phyloP scores from a whole-genome alignment of 2,797 vertebrate species.

The Gephyroberyx darwinii region DNA sequence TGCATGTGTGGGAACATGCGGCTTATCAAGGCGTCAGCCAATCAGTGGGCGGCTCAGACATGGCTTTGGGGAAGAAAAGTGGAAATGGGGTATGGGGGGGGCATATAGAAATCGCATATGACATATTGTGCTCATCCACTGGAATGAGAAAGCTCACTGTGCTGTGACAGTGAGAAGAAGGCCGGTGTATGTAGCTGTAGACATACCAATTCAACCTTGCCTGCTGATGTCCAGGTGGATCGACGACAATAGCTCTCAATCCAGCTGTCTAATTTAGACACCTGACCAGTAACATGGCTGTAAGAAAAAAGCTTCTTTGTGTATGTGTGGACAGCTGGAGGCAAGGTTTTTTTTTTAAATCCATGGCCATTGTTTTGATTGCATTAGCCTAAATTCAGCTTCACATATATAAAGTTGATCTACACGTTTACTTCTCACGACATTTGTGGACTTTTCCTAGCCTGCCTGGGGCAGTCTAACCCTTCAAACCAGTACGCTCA shows the following conservation, averaged over 20 bases:
- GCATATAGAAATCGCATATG: background rate
- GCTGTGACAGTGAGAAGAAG: background rate
- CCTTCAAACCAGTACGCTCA: constrained; percentile 46
- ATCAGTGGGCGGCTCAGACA: background rate
- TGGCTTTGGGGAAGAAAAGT: background rate
- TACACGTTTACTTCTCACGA: constrained; percentile 1
- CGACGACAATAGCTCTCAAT: constrained; percentile 5
- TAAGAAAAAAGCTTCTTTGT: background rate
- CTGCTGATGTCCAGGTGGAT: background rate
- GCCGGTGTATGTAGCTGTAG: background rate
- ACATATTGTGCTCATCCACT: constrained; percentile 1
- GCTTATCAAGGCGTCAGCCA: constrained; percentile 4
- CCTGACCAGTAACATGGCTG: background rate
- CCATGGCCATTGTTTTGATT: constrained; percentile 8
- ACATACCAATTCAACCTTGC: background rate
- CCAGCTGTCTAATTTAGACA: background rate
- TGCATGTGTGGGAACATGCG: background rate
- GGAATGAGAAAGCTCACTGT: background rate
- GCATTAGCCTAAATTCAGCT: constrained; percentile 8
- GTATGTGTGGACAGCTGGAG: background rate
- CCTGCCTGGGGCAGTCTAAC: constrained; percentile 41
- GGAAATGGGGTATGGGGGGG: background rate
- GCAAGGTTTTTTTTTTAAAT: background rate
- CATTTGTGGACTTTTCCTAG: constrained; percentile 25
- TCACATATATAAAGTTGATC: background rate